phyloP scores from a whole-genome alignment of 2,888 invertebrate species.

The Brenthis hecate region DNA sequence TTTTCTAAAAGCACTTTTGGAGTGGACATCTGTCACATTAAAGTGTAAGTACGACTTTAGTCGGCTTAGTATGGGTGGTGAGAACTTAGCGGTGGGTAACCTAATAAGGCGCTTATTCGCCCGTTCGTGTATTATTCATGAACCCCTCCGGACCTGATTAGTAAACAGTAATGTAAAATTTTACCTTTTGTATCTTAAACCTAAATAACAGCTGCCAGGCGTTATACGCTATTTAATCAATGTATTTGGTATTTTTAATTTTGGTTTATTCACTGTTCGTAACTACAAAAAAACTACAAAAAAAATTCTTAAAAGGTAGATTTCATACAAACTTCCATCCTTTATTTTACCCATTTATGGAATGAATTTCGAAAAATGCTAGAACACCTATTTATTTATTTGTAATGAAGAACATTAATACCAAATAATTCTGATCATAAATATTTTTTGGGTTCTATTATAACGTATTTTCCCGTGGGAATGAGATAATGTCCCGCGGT shows the following conservation, averaged over 20 bases:
- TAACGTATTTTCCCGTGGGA: too few species aligned
- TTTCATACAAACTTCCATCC: too few species aligned
- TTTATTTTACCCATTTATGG: too few species aligned
- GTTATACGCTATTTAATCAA: slow-evolving; percentile 12
- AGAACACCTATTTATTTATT: too few species aligned
- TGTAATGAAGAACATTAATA: too few species aligned
- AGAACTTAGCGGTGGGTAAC: slow-evolving; percentile 32
- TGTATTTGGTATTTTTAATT: not conserved
- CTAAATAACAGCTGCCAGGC: slow-evolving; percentile 28
- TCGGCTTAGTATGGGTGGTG: slow-evolving; percentile 25
- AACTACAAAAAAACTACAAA: too few species aligned
- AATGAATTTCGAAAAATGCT: too few species aligned
- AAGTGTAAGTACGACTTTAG: slow-evolving; percentile 20
- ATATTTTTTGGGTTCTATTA: too few species aligned
- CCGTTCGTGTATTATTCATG: slow-evolving; percentile 44
- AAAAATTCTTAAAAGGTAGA: too few species aligned
- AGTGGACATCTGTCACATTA: slow-evolving; percentile 19
- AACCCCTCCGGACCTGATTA: slow-evolving; percentile 39
- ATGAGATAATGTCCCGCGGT: too few species aligned
- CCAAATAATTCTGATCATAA: too few species aligned
- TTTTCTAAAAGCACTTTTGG: slow-evolving; percentile 6
- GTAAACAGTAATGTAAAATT: slow-evolving; percentile 37
- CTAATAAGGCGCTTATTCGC: slow-evolving; percentile 38
- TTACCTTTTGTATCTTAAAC: slow-evolving; percentile 35
- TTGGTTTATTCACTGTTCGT: not conserved